Conservation (phyloP, 2,113 vertebrate species). For the Phalacrocorax carbo region DNA sequence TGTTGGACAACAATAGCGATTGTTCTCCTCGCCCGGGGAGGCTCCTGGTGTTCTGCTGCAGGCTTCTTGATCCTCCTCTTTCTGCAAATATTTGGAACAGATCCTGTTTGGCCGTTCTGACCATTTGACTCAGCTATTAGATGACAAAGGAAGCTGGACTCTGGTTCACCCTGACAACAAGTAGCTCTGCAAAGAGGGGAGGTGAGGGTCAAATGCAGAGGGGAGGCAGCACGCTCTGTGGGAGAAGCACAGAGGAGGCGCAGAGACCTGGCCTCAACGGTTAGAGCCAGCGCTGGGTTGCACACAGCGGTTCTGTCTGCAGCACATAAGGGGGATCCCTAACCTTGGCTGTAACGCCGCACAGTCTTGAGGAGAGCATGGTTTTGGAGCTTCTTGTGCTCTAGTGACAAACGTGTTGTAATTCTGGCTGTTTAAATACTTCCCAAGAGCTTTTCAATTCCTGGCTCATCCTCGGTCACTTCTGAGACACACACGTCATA, state of each 20-base stretch:
- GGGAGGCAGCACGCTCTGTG: neutral
- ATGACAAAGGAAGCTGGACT: neutral
- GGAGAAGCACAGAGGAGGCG: neutral
- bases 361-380: neutral
- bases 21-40: neutral
- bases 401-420: neutral
- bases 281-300: neutral
- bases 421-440: neutral
- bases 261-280: neutral
- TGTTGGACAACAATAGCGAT: neutral
- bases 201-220: neutral
- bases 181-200: neutral
- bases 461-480: neutral
- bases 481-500: neutral
- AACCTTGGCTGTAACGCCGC: neutral
- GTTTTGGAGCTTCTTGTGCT: neutral
- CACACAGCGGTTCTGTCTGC: neutral
- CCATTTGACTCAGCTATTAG: slow-evolving; percentile 1
- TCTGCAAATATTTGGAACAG: slow-evolving; percentile 17
- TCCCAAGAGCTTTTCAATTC: slow-evolving; percentile 9
- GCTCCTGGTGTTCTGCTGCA: neutral
- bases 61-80: neutral
- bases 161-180: neutral
- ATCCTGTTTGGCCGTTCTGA: neutral
- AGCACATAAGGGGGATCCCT: neutral